Base-by-base conservation (phyloP, 2,888 invertebrate genomes). In the Cybosia mesomella region DNA sequence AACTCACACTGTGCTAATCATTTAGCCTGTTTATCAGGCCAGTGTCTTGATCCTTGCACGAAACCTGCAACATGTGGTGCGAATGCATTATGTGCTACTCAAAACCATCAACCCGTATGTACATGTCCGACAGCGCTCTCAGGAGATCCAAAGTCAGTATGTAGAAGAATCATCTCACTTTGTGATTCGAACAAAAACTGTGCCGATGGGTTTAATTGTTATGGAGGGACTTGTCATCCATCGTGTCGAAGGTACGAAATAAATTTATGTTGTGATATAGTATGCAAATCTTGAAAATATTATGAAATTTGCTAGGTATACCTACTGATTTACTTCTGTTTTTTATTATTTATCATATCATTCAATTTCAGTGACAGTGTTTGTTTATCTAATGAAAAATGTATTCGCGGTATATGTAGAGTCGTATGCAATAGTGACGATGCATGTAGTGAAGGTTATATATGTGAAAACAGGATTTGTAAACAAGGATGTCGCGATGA, bases 401-500 rank as follows among this genome's bases (percentile, higher is more conserved):
- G 98, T 88, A 96, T 98, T 76, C 96, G 96, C 67, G 98, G 98
- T 58, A 96, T 97, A 65, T 98, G 98, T 85, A 97, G 97, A 89
- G 95, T 97, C 2, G 97, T 98, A 39, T 98, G 98, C 86, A 98
- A 98, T 86, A 98, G 97, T 65, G 98, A 98, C 87, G 96, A 96
- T 18, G 96, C 97, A 71, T 98, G 98, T 85, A 96, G 96, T 24
- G 95, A 96, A 18, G 97, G 97, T 77, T 97, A 98, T 90, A 98
- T 98, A 81, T 98, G 98, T 85, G 97, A 98, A 88, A 98, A 97
- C 83, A 96, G 98, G 81, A 95, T 98, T 74, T 98, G 98, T 87
- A 96, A 98, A 85, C 96, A 97, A 82, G 98, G 98, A 59, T 98
- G 98, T 86, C 96, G 98, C 71, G 97, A 97, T 84, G 98, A 98